Conservation (phyloP, 2,797 vertebrate species). For the Hipposideros larvatus region DNA sequence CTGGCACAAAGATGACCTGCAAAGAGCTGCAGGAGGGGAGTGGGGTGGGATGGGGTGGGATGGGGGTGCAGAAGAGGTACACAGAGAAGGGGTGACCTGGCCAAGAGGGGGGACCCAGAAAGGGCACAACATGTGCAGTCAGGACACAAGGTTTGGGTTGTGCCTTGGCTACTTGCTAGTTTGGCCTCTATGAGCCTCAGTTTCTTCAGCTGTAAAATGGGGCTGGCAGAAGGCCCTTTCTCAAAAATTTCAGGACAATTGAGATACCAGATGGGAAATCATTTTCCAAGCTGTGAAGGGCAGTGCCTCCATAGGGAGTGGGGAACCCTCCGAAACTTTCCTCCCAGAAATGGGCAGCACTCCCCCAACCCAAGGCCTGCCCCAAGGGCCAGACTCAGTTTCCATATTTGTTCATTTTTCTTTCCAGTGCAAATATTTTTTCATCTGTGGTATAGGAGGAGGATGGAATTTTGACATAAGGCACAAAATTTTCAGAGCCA, state of each 20-base stretch:
- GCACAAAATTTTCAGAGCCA: conserved; percentile 80
- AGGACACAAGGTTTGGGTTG: neutral
- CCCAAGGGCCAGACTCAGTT: conserved; percentile 77
- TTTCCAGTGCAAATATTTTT: conserved; percentile 86
- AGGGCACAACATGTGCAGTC: too few species aligned
- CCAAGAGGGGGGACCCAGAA: neutral
- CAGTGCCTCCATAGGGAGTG: rapidly evolving
- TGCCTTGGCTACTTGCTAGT: neutral
- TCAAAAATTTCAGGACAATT: neutral
- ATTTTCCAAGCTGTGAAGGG: neutral
- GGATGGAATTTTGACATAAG: conserved; percentile 75
- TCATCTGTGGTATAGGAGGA: conserved; percentile 80
- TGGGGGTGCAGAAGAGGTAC: too few species aligned
- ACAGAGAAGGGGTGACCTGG: neutral
- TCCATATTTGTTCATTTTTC: conserved; percentile 84
- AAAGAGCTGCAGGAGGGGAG: neutral
- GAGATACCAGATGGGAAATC: neutral
- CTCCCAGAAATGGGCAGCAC: neutral
- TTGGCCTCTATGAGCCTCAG: neutral
- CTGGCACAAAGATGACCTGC: neutral
- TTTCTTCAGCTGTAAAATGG: neutral
- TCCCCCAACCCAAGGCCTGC: neutral
- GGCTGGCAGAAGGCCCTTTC: too few species aligned
- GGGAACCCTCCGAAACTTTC: neutral
- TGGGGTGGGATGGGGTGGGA: too few species aligned